phyloP scores from a whole-genome alignment of 2,888 invertebrate genomes.

The Aleiodes leptofemur region DNA sequence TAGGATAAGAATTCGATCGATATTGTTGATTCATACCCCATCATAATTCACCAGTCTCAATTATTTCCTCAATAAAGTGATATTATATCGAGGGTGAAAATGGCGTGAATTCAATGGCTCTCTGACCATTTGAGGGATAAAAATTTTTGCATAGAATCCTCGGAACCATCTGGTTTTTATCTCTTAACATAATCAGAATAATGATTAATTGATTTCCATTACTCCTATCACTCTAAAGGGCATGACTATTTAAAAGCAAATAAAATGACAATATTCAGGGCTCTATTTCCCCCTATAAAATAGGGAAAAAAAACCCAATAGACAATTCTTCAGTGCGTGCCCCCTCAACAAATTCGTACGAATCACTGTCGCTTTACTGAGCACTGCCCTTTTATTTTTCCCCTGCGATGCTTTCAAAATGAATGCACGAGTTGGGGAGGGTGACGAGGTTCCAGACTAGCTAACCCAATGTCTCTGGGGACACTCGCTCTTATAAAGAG shows the following conservation, averaged over 20 bases:
- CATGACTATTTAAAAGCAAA: conserved; percentile 12
- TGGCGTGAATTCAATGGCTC: no score
- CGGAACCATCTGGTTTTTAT: no score
- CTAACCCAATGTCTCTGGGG: conserved; percentile 30
- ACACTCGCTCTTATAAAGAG: neutral
- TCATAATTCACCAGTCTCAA: neutral
- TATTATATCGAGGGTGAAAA: no score
- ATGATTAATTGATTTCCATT: conserved; percentile 3
- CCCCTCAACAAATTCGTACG: conserved; percentile 52
- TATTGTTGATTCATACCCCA: conserved; percentile 24
- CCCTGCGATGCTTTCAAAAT: conserved; percentile 17
- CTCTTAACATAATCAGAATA: neutral
- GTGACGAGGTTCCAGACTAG: conserved; percentile 13
- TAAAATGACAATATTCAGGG: conserved; percentile 3
- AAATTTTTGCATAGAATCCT: no score
- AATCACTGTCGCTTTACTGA: conserved; percentile 58
- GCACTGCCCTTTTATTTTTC: conserved; percentile 47
- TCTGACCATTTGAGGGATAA: no score
- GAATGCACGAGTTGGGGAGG: conserved; percentile 15
- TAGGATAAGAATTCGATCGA: conserved; percentile 4
- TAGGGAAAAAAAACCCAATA: neutral
- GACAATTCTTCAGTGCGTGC: neutral
- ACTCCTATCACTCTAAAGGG: neutral
- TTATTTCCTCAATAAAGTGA: neutral
- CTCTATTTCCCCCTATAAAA: neutral